A percentile compares a stretch with the other conserved stretches of the same genome.
Evolutionary conservation across 2,797 vertebrate species (phyloP).

Genomic region (Melanotaenia boesemani): DNA sequence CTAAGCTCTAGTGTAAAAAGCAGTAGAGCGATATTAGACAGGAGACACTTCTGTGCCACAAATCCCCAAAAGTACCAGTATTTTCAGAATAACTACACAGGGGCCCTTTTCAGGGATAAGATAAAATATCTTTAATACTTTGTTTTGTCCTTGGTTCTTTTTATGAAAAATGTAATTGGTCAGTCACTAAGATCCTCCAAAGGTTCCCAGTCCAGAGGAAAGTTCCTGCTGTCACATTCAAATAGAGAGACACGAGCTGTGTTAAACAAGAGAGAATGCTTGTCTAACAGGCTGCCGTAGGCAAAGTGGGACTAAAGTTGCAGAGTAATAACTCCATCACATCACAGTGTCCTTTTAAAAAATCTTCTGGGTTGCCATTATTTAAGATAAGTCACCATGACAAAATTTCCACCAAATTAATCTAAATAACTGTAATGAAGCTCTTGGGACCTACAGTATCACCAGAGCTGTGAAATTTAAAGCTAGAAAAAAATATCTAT

Average conservation of each 20-base stretch:
- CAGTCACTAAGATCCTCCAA: too few relatives aligned
- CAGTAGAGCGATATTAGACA: too few relatives aligned
- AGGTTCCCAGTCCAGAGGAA: too few relatives aligned
- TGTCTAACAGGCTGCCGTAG: conserved; percentile 14
- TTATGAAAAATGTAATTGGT: too few relatives aligned
- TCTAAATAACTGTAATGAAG: neutral
- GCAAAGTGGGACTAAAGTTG: neutral
- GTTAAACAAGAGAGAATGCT: neutral
- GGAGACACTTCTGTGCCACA: too few relatives aligned
- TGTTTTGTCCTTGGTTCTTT: too few relatives aligned
- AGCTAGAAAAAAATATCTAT: neutral
- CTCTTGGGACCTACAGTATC: neutral
- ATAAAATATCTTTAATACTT: too few relatives aligned
- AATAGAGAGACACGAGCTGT: neutral
- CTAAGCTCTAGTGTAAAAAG: too few relatives aligned
- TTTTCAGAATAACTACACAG: too few relatives aligned
- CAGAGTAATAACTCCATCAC: neutral
- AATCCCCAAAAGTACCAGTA: too few relatives aligned
- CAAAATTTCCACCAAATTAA: neutral
- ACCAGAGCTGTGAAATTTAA: neutral
- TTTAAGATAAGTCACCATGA: neutral
- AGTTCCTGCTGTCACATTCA: neutral
- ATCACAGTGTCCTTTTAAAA: neutral
- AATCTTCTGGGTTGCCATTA: conserved; percentile 9
- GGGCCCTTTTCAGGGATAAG: too few relatives aligned